Percentiles rank a stretch among this genome's conserved stretches.
These are phyloP conservation scores for Ptychobarbus kaznakovi DNA, from an alignment of 2,797 vertebrate genomes.

Conservation along the genomic window DNA sequence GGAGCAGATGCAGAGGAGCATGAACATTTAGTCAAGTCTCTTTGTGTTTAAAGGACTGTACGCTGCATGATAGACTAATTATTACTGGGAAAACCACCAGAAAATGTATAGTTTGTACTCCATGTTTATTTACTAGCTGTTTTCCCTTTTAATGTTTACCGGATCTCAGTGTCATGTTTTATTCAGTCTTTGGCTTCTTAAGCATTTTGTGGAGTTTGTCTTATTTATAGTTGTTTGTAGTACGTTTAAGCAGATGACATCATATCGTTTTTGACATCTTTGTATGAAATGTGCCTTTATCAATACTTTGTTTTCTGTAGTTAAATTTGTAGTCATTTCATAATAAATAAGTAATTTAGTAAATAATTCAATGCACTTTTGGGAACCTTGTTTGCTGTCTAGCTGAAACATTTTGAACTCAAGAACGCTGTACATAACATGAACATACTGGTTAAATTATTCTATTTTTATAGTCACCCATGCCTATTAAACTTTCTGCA, in stretches of 20 bases:
- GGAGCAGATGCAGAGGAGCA: slow-evolving; percentile 61
- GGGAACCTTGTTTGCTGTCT: neutral
- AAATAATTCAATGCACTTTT: neutral
- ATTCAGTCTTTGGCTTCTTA: neutral
- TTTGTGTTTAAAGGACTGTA: neutral
- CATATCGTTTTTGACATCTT: neutral
- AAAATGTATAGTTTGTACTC: slow-evolving; percentile 13
- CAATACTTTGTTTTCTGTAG: slow-evolving; percentile 22
- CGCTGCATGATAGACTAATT: neutral
- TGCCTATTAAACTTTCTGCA: neutral
- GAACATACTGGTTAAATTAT: neutral
- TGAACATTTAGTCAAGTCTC: slow-evolving; percentile 30
- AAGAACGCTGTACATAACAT: neutral
- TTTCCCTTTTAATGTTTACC: neutral
- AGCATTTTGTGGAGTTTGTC: slow-evolving; percentile 8
- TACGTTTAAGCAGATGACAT: slow-evolving; percentile 11
- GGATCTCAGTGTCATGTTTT: slow-evolving; percentile 1
- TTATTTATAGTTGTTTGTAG: slow-evolving; percentile 4
- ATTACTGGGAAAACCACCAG: neutral
- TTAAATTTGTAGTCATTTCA: neutral
- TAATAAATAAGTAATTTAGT: neutral
- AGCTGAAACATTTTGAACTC: neutral
- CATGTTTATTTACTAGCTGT: neutral
- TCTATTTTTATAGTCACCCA: neutral
- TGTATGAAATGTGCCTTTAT: slow-evolving; percentile 15